phyloP scores from a whole-genome alignment of 2,113 vertebrate species.

The Bostrychus sinensis region DNA sequence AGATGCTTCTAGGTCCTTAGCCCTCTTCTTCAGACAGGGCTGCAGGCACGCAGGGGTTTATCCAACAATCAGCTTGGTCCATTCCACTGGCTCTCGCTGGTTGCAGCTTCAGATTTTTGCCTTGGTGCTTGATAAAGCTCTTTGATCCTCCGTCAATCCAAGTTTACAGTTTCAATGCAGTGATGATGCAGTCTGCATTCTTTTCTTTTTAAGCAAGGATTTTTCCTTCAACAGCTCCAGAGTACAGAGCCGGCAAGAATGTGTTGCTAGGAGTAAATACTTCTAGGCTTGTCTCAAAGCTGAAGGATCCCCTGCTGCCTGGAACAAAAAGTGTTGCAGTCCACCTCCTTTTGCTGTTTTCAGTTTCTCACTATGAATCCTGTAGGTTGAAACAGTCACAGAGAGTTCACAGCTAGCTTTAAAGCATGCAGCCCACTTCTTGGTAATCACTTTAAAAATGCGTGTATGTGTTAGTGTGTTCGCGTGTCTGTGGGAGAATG shows the following conservation, averaged over 20 bases:
- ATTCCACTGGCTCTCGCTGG: conserved; percentile 79
- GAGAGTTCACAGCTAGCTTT: conserved; percentile 31
- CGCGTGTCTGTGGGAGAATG: conserved; percentile 47
- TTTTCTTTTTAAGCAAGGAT: not conserved
- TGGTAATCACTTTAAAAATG: conserved; percentile 52
- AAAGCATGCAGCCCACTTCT: conserved; percentile 42
- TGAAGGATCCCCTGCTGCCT: conserved; percentile 30
- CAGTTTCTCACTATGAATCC: conserved; percentile 43
- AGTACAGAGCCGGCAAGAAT: conserved; percentile 22
- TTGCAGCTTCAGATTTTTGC: conserved; percentile 59
- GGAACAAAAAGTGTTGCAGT: conserved; percentile 40
- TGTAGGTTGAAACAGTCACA: conserved; percentile 52
- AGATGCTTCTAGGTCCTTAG: conserved; percentile 75
- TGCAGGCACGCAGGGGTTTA: conserved; percentile 74
- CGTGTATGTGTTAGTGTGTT: conserved; percentile 20
- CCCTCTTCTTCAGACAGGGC: conserved; percentile 91
- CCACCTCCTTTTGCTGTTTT: conserved; percentile 44
- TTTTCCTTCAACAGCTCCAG: conserved; percentile 11
- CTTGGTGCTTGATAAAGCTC: conserved; percentile 10
- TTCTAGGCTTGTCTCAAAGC: conserved; percentile 18
- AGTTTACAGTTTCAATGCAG: conserved; percentile 5
- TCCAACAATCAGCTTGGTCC: conserved; percentile 78
- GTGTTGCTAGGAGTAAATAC: conserved; percentile 24
- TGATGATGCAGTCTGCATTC: not conserved
- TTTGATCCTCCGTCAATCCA: not conserved